Evolutionary conservation across 1,140 invertebrate species (phyloP), one percentile per base, ranked within the genome.

Genomic region (Drosophila sp.): DNA sequence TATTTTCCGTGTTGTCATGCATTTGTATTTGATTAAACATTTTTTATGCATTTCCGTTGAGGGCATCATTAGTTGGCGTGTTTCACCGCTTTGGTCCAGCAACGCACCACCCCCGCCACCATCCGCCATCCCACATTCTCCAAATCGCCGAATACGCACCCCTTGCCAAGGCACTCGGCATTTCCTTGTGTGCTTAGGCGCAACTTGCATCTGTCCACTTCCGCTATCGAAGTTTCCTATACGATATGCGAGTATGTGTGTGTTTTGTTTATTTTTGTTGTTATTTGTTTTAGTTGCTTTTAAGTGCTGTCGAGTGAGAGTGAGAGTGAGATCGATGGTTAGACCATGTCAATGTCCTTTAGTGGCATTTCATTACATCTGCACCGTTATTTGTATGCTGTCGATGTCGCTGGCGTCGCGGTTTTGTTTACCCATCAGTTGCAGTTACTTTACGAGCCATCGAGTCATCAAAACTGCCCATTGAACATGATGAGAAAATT

Each of bases 281-380:
- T 51, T 80, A 74, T 77, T 78, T 78, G 75, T 78, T 73, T 80
- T 77, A 65, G 72, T 38, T 65, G 62, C 71, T 74, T 69, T 58
- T 67, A 73, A 77, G 72, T 76, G 69, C 41, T 46, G 46, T 11
- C 34, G 4, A n/a, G 34, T 69, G 50, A n/a, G 38, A 40, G 14
- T 27, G 16, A n/a, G n/a, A n/a, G n/a, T n/a, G 21, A 65, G 78
- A 81, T 83, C 83, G 78, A 87, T 87, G 72, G 27, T 21, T 8
- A n/a, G 66, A 27, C 72, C 89, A 78, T 91, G 89, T 89, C 89
- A 90, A 90, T 86, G 83, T 87, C 80, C 89, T 89, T 74, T 89
- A 54, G 53, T 61, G 72, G 77, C 81, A 84, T 84, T 84, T 84
- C 77, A 84, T 84, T 80, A 77, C 76, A 64, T 46, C 48, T 86